Evolutionary conservation across 2,888 invertebrate genomes (phyloP).

Genomic region (Protodeltote pygarga): DNA sequence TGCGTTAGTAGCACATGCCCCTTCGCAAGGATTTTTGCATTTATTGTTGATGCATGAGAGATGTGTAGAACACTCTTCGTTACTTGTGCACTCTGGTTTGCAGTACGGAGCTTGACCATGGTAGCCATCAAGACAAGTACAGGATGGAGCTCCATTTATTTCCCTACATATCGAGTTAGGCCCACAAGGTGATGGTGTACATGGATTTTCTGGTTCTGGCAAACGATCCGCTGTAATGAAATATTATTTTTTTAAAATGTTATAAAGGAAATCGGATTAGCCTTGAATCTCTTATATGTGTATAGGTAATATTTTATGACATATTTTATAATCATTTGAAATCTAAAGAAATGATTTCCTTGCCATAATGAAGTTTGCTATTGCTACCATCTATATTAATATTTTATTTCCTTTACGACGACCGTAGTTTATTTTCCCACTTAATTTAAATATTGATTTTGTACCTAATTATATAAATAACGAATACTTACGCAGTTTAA

Average conservation of each 20-base stretch:
- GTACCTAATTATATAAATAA: not conserved
- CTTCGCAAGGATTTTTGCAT: slow-evolving; percentile 92
- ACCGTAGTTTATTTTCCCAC: too few relatives aligned
- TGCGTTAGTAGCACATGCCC: slow-evolving; percentile 90
- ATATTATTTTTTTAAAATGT: too few relatives aligned
- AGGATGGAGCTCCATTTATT: slow-evolving; percentile 90
- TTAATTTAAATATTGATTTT: too few relatives aligned
- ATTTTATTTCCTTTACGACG: too few relatives aligned
- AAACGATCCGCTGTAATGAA: slow-evolving; percentile 80
- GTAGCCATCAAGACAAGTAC: slow-evolving; percentile 90
- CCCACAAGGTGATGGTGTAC: slow-evolving; percentile 93
- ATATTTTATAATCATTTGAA: too few relatives aligned
- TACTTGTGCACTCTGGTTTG: slow-evolving; percentile 92
- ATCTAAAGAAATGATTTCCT: too few relatives aligned
- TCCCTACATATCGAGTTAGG: slow-evolving; percentile 91
- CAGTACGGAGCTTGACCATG: slow-evolving; percentile 92
- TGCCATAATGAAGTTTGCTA: too few relatives aligned
- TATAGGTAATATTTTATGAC: too few relatives aligned
- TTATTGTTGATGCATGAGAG: slow-evolving; percentile 92
- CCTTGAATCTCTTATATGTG: too few relatives aligned
- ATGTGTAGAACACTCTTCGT: slow-evolving; percentile 90
- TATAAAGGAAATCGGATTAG: too few relatives aligned
- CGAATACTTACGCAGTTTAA: slow-evolving; percentile 80
- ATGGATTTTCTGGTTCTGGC: slow-evolving; percentile 87
- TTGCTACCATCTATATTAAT: too few relatives aligned